Conservation (phyloP, 2,113 vertebrate genomes). For the Paramisgurnus dabryanus region DNA sequence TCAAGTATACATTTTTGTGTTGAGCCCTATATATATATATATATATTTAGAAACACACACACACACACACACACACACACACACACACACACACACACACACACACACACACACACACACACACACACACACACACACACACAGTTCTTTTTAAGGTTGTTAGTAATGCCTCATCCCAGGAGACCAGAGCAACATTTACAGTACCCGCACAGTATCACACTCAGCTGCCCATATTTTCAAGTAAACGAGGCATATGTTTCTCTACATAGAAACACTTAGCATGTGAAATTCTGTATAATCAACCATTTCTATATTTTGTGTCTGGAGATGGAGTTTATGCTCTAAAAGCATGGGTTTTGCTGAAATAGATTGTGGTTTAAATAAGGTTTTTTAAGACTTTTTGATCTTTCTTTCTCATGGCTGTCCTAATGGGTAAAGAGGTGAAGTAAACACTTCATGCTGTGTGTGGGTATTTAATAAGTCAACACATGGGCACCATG, state of each 20-base stretch:
- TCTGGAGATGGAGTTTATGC: neutral
- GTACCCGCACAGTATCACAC: neutral
- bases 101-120: neutral
- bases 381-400: neutral
- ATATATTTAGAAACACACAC: no score
- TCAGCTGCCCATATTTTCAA: neutral
- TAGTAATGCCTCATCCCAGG: neutral
- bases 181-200: neutral
- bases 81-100: neutral
- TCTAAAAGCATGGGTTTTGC: neutral
- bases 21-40: no score
- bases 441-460: neutral
- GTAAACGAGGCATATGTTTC: neutral
- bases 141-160: neutral
- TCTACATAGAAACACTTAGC: conserved; percentile 21
- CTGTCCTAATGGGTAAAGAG: neutral
- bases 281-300: neutral
- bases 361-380: neutral
- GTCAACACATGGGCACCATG: neutral
- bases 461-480: neutral
- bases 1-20: no score
- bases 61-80: no score
- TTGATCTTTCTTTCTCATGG: neutral
- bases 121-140: no score
- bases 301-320: neutral